A percentile compares a stretch with the other conserved stretches of the same genome.
phyloP scores from a whole-genome alignment of 2,888 invertebrate genomes.

The Salpingus planirostris region DNA sequence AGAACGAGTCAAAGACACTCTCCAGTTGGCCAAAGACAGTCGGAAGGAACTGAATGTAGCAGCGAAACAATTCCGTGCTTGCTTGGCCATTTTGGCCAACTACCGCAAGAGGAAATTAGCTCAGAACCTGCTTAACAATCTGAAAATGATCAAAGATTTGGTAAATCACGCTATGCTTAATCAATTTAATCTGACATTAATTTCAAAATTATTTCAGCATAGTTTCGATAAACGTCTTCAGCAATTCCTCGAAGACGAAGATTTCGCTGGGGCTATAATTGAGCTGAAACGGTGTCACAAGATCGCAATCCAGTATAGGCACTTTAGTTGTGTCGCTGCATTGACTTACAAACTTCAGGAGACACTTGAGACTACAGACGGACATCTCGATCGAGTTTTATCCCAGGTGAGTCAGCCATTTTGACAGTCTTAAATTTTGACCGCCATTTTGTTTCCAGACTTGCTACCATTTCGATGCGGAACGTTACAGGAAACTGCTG shows the following conservation, averaged over 20 bases:
- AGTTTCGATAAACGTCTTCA: conserved; percentile 78
- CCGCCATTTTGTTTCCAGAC: too few relatives aligned
- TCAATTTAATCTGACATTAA: background rate
- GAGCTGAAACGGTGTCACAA: conserved; percentile 79
- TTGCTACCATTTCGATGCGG: conserved; percentile 65
- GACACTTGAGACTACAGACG: conserved; percentile 83
- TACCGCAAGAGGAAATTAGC: conserved; percentile 82
- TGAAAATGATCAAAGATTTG: conserved; percentile 72
- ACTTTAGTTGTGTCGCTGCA: conserved; percentile 87
- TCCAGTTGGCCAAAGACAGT: conserved; percentile 64
- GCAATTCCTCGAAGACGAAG: conserved; percentile 70
- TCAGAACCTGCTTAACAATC: conserved; percentile 66
- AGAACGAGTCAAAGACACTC: conserved; percentile 56
- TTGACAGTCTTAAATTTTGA: background rate
- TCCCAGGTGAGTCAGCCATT: conserved; percentile 49
- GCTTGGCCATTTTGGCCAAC: conserved; percentile 84
- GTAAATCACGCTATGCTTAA: conserved; percentile 43
- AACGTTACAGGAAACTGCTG: conserved; percentile 73
- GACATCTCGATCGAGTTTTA: conserved; percentile 79
- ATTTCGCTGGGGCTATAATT: conserved; percentile 86
- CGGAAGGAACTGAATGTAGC: conserved; percentile 65
- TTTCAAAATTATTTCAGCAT: conserved; percentile 55
- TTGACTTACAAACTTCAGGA: conserved; percentile 81
- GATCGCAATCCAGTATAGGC: conserved; percentile 74
- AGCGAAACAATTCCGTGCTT: conserved; percentile 74